Conservation (phyloP, 2,888 invertebrate species). For the Eristalinus aeneus region DNA sequence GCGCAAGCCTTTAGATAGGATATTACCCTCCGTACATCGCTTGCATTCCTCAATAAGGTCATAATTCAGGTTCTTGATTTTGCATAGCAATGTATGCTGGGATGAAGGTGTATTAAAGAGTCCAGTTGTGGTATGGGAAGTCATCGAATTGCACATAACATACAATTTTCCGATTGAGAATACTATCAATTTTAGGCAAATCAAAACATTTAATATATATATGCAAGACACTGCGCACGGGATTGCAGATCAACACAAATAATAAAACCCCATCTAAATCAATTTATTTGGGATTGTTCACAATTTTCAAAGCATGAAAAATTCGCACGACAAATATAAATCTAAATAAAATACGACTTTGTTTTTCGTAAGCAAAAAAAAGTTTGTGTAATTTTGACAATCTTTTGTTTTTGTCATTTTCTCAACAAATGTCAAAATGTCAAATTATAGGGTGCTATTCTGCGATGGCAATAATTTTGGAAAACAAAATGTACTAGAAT, state of each 20-base stretch:
- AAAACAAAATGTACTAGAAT: slow-evolving; percentile 23
- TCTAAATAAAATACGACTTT: slow-evolving; percentile 37
- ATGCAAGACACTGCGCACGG: neutral
- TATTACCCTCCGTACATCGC: slow-evolving; percentile 76
- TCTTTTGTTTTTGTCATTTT: slow-evolving; percentile 46
- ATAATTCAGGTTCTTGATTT: slow-evolving; percentile 77
- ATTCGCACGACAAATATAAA: slow-evolving; percentile 22
- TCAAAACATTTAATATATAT: slow-evolving; percentile 24
- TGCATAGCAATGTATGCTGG: slow-evolving; percentile 71
- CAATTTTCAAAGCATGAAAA: neutral
- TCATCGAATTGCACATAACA: slow-evolving; percentile 62
- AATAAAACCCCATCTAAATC: slow-evolving; percentile 6
- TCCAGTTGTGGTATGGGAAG: slow-evolving; percentile 34
- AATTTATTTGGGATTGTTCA: neutral
- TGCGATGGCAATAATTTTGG: neutral
- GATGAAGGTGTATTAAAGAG: slow-evolving; percentile 47
- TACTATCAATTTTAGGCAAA: slow-evolving; percentile 7
- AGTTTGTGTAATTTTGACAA: slow-evolving; percentile 37
- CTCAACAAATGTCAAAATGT: neutral
- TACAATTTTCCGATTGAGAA: slow-evolving; percentile 29
- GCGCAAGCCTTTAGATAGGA: slow-evolving; percentile 76
- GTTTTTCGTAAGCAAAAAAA: slow-evolving; percentile 29
- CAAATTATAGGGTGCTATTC: slow-evolving; percentile 1
- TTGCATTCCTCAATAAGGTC: slow-evolving; percentile 79
- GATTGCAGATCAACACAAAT: slow-evolving; percentile 2